A percentile compares a stretch with the other conserved stretches of the same genome.
Conservation (phyloP, 53 echinoderm and acorn worm species). For the Astropecten irregularis region DNA sequence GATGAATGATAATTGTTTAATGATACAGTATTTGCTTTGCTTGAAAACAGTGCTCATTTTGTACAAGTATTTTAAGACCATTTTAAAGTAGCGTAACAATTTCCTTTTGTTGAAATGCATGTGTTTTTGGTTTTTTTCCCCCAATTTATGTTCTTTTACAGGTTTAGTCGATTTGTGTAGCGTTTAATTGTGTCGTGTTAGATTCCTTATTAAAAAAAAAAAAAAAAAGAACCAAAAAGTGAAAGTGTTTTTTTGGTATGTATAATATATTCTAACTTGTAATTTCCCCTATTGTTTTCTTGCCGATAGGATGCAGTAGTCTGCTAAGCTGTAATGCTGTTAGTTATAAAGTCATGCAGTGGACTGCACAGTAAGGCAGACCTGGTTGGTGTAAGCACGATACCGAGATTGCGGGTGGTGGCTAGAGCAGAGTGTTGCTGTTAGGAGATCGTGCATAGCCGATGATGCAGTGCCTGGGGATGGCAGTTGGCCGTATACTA, state of each 20-base stretch:
- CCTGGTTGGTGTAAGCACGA: constrained; percentile 17
- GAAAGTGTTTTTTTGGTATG: background rate
- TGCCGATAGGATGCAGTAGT: constrained; percentile 49
- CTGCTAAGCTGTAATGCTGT: constrained; percentile 55
- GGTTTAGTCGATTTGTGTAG: too few relatives aligned
- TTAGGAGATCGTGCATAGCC: background rate
- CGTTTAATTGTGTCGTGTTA: background rate
- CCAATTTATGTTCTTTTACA: too few relatives aligned
- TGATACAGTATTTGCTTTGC: too few relatives aligned
- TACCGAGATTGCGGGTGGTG: constrained; percentile 10
- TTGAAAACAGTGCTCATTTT: too few relatives aligned
- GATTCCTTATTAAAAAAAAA: background rate
- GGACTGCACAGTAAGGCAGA: constrained; percentile 51
- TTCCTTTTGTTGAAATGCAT: too few relatives aligned
- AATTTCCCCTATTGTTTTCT: constrained; percentile 54
- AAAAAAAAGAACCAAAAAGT: background rate
- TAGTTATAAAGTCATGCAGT: constrained; percentile 49
- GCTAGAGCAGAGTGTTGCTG: background rate
- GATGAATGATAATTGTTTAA: too few relatives aligned
- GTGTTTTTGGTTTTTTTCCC: too few relatives aligned
- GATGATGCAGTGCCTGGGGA: too few relatives aligned
- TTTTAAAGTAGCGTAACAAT: too few relatives aligned
- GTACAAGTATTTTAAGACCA: too few relatives aligned
- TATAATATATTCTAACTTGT: constrained; percentile 39
- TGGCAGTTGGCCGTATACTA: too few relatives aligned